Base-by-base conservation (phyloP, 2,888 invertebrate genomes). In the Ichneumon xanthorius region DNA sequence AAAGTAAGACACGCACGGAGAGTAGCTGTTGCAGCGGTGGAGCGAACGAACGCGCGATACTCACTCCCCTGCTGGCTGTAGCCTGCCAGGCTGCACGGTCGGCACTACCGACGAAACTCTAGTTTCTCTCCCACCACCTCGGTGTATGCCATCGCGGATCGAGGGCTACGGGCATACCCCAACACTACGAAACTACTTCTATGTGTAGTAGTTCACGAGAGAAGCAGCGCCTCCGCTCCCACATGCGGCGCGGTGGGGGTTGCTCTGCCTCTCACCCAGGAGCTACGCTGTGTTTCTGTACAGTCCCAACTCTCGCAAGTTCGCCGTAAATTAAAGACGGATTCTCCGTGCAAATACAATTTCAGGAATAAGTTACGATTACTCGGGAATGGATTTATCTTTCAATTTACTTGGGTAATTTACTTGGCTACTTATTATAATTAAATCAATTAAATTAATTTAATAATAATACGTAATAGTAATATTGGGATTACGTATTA, bases 71-170 rank as follows among this genome's bases (percentile, higher is more conserved):
- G 84, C 55, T 61, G 71, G 61, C 70, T 68, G 63, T 76, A 30
- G 55, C 55, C 37, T 26, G 37, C 72, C 63, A 70, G 71, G 45
- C 40, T 70, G 61, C 73, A 45, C 68, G 63, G 61, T 75, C 70
- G 50, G 63, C 48, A 81, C 79, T 55, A 19, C 55, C 19, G 55
- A 80, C 58, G 75, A 82, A 85, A 85, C 78, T 79, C 80, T 80
- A 86, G 84, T 86, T 86, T 85, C 79, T 79, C 83, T 86, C 86
- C 83, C 87, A 86, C 87, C 53, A 58, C 65, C 68, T 61, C 30
- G 63, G 14, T 16, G 45, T 48, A 16, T 48, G 16, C 50, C 77
- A 61, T 70, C 61, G 77, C 50, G 50, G 68, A 79, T 63, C 80
- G 82, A 80, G 80, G 77, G 45, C 63, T 67, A 67, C 55, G 22